Evolutionary conservation across 2,888 invertebrate species (phyloP), one percentile per base, ranked within the genome.

Genomic region (Philhelius pedissequus): DNA sequence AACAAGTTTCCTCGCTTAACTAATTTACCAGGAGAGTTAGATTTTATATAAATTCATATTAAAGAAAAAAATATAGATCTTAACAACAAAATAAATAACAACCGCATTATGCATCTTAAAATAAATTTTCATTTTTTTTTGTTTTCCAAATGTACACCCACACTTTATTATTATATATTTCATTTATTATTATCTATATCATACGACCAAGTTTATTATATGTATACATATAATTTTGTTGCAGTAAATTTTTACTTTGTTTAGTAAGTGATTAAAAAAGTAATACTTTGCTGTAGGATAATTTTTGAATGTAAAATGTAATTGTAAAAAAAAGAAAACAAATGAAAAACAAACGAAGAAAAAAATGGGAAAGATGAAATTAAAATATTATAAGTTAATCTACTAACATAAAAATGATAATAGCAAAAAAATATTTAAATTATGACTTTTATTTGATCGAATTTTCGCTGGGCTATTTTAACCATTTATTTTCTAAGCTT

Each of bases 401-500:
- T 80, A 84, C 80, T 84, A 84, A 76, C 81, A 86, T 76, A 76
- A 81, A 64, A 79, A 86, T 81, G 71, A 86, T 86, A 86, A 86
- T 86, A 81, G 81, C 84, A 81, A 76, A 76, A n/a, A 69, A 81
- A 81, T 74, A 80, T 73, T 80, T 45, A 76, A 54, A n/a, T 4
- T 27, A 4, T 68, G 74, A 20, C 22, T 80, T 84, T 84, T 25
- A 70, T 71, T 79, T 79, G 4, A 11, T 43, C 25, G 27, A 3
- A 25, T 5, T 20, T 18, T 0, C n/a, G n/a, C n/a, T n/a, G n/a
- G n/a, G n/a, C n/a, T n/a, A n/a, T n/a, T 45, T 45, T 11, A 11
- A 1, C n/a, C n/a, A n/a, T n/a, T n/a, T n/a, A n/a, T n/a, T n/a
- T n/a, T n/a, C n/a, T n/a, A n/a, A n/a, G n/a, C n/a, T n/a, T n/a